Evolutionary conservation across 2,797 vertebrate genomes (phyloP).

Genomic region (Petrocephalus sullivani): DNA sequence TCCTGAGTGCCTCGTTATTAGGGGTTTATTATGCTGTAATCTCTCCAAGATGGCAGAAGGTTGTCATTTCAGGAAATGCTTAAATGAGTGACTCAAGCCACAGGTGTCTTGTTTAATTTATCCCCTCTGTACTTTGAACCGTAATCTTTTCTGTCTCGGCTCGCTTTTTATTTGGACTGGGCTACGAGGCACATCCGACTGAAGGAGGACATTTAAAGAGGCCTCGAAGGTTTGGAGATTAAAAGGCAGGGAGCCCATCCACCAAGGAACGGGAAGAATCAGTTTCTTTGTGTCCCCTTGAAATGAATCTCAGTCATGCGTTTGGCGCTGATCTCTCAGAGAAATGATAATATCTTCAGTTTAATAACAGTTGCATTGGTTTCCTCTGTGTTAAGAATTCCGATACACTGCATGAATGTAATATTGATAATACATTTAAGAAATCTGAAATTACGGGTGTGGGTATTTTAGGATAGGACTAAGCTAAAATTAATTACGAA

Average conservation of each 20-base stretch:
- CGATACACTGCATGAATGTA: background rate
- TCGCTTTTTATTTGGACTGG: slow-evolving; percentile 46
- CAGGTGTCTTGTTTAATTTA: slow-evolving; percentile 14
- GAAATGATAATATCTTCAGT: background rate
- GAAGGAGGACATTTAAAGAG: slow-evolving; percentile 63
- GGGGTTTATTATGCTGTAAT: background rate
- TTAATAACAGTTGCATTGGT: background rate
- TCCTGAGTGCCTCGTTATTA: background rate
- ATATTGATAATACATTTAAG: background rate
- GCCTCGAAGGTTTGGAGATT: slow-evolving; percentile 64
- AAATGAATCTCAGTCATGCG: background rate
- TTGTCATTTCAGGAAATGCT: background rate
- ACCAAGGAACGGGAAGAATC: background rate
- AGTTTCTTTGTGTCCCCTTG: background rate
- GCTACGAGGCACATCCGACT: slow-evolving; percentile 48
- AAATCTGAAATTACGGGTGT: background rate
- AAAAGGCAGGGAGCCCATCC: slow-evolving; percentile 45
- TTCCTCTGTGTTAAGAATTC: background rate
- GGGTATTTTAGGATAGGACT: background rate
- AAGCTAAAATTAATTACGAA: background rate
- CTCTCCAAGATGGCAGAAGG: background rate
- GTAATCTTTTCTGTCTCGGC: slow-evolving; percentile 23
- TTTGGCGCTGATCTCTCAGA: background rate
- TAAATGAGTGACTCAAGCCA: background rate
- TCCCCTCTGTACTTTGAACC: background rate